These are phyloP conservation scores for Aurelia aurita DNA, from an alignment of 30 jellyfish, hydroid and myxozoan species.

Conservation along the genomic window DNA sequence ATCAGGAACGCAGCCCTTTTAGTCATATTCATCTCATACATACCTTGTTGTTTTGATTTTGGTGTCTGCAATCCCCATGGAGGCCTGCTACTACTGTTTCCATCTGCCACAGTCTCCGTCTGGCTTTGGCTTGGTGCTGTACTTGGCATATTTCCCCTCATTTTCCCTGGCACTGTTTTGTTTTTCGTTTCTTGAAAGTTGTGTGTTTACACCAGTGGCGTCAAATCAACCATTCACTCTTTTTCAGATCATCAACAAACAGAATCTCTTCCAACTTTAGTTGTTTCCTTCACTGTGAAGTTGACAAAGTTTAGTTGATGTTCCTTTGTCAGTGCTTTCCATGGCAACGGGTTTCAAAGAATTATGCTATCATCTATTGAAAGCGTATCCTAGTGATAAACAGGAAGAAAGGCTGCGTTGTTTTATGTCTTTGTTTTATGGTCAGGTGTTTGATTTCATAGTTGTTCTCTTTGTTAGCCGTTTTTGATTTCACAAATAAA, in stretches of 20 bases:
- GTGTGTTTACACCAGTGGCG: too few relatives aligned
- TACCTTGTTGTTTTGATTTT: constrained; percentile 47
- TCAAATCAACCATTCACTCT: too few relatives aligned
- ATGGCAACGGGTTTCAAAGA: constrained; percentile 37
- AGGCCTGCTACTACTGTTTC: constrained; percentile 12
- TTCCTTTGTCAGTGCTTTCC: constrained; percentile 38
- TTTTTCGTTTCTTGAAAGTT: too few relatives aligned
- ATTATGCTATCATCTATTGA: too few relatives aligned
- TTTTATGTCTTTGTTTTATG: neutral
- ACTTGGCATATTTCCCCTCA: constrained; percentile 30
- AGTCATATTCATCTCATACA: neutral
- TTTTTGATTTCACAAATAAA: too few relatives aligned
- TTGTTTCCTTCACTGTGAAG: too few relatives aligned
- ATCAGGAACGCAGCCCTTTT: too few relatives aligned
- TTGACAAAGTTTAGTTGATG: constrained; percentile 23
- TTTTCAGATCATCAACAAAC: too few relatives aligned
- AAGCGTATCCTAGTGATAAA: neutral
- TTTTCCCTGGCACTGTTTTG: too few relatives aligned
- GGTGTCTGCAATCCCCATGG: constrained; percentile 82
- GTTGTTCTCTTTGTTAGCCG: too few relatives aligned
- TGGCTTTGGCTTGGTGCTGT: neutral
- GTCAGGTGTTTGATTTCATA: too few relatives aligned
- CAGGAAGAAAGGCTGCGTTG: neutral
- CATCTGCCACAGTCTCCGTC: neutral
- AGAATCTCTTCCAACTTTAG: too few relatives aligned